Conservation (phyloP, 2,113 vertebrate genomes). For the human (Homo sapiens) region DNA sequence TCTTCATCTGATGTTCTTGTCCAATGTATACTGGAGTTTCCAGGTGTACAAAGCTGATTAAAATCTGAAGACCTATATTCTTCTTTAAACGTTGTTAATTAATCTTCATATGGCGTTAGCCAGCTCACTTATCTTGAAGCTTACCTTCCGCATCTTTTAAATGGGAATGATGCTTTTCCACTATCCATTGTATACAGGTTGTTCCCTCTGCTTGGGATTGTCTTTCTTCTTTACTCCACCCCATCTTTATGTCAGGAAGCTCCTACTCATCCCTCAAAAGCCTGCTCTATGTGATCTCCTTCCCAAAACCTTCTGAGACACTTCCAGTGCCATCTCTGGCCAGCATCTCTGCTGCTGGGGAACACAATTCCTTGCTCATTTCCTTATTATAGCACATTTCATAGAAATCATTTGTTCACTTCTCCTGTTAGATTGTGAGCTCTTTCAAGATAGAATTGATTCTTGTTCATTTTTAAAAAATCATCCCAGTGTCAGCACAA, state of each 20-base stretch:
- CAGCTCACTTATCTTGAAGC: not conserved
- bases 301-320: not conserved
- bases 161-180: slow-evolving; percentile 41
- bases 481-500: not conserved
- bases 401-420: slow-evolving; percentile 21
- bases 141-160: slow-evolving; percentile 52
- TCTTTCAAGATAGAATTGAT: slow-evolving; percentile 36
- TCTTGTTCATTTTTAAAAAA: not conserved
- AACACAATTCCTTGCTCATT: slow-evolving; percentile 9
- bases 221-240: not conserved
- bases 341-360: not conserved
- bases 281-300: not conserved
- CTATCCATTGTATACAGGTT: not conserved
- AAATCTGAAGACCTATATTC: slow-evolving; percentile 35
- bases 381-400: slow-evolving; percentile 12
- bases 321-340: not conserved
- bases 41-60: slow-evolving; percentile 46
- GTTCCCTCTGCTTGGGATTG: not conserved
- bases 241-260: not conserved
- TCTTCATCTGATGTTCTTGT: slow-evolving; percentile 44
- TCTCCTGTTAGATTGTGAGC: not conserved
- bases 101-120: slow-evolving; percentile 20
- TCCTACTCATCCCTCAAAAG: not conserved
- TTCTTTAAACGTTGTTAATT: slow-evolving; percentile 37
- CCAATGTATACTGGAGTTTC: slow-evolving; percentile 28